phyloP scores from a whole-genome alignment of 92 coral and sea anemone genomes.

The Porites rus region DNA sequence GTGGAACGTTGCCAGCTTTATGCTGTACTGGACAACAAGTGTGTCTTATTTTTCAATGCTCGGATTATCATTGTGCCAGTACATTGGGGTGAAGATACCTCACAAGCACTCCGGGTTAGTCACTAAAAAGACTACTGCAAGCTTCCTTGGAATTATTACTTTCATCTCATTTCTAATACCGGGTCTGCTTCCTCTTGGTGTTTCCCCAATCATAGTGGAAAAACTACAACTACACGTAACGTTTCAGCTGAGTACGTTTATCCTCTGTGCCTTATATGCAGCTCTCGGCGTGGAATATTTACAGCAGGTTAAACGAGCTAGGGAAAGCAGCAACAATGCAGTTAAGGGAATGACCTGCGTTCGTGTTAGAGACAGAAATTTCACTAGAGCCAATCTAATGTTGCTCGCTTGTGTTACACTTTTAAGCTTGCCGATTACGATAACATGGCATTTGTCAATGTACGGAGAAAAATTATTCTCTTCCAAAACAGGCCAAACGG shows the following conservation, averaged over 20 bases:
- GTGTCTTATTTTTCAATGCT: conserved; percentile 53
- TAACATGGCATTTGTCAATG: conserved; percentile 34
- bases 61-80: conserved; percentile 45
- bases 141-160: conserved; percentile 3
- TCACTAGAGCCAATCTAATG: conserved; percentile 37
- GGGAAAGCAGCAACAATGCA: neutral
- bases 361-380: conserved; percentile 48
- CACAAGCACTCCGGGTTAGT: conserved; percentile 34
- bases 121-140: conserved; percentile 19
- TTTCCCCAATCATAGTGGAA: conserved; percentile 14
- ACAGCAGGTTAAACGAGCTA: conserved; percentile 39
- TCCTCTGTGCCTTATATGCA: conserved; percentile 31
- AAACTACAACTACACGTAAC: conserved; percentile 41
- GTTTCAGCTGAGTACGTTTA: conserved; percentile 36
- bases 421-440: conserved; percentile 38
- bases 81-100: conserved; percentile 46
- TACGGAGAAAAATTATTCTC: conserved; percentile 19
- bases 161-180: conserved; percentile 21
- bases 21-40: conserved; percentile 49
- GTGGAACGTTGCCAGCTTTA: conserved; percentile 1
- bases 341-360: conserved; percentile 13
- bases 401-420: conserved; percentile 39
- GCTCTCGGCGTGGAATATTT: conserved; percentile 42
- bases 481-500: neutral
- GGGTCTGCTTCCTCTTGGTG: conserved; percentile 25